Evolutionary conservation across 2,797 vertebrate species (phyloP).

Genomic region (Gambelia wislizenii): DNA sequence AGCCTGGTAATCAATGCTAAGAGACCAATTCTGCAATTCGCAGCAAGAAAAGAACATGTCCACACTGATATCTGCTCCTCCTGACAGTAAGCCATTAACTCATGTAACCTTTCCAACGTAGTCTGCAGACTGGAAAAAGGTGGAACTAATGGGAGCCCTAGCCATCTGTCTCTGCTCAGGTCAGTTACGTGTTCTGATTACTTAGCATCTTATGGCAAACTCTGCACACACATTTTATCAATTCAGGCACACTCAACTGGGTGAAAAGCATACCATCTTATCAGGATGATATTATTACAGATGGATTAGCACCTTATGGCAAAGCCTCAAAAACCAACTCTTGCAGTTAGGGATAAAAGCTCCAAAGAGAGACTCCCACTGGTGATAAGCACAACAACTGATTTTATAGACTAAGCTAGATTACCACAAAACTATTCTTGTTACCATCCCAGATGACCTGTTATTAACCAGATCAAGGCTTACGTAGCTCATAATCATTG

Average conservation of each 20-base stretch:
- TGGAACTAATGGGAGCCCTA: background rate
- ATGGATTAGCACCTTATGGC: slow-evolving; percentile 41
- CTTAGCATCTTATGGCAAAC: slow-evolving; percentile 31
- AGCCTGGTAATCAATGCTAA: slow-evolving; percentile 32
- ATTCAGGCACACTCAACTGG: slow-evolving; percentile 17
- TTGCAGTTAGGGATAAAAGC: slow-evolving; percentile 2
- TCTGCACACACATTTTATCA: slow-evolving; percentile 8
- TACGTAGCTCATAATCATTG: slow-evolving; percentile 56
- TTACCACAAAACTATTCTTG: slow-evolving; percentile 51
- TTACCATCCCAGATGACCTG: slow-evolving; percentile 54
- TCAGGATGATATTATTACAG: background rate
- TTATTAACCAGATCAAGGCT: slow-evolving; percentile 64
- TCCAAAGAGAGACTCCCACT: background rate
- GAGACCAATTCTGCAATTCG: slow-evolving; percentile 39
- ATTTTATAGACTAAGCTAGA: slow-evolving; percentile 58
- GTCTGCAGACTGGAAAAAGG: slow-evolving; percentile 5
- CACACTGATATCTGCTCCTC: slow-evolving; percentile 23
- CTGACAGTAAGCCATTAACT: slow-evolving; percentile 41
- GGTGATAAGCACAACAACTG: slow-evolving; percentile 22
- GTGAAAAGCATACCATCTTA: slow-evolving; percentile 11
- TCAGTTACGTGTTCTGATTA: slow-evolving; percentile 24
- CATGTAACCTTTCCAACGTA: slow-evolving; percentile 25
- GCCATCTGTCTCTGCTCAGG: slow-evolving; percentile 12
- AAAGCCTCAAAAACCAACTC: background rate
- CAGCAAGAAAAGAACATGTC: slow-evolving; percentile 35